Evolutionary conservation across 2,888 invertebrate genomes (phyloP).

Genomic region (Tanytarsus gracilentus): DNA sequence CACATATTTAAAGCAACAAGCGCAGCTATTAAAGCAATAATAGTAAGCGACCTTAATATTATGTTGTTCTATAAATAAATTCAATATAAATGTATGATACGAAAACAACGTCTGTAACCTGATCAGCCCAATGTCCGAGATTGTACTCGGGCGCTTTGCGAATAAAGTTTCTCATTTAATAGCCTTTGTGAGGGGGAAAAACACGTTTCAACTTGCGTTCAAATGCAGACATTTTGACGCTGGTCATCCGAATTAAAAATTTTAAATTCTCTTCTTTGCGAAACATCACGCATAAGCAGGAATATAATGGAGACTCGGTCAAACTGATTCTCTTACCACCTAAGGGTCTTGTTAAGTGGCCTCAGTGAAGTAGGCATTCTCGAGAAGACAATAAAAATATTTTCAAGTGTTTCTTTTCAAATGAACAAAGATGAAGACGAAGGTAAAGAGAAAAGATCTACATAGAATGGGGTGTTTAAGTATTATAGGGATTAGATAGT

Average conservation of each 20-base stretch:
- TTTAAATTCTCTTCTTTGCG: background rate
- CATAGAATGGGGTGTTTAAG: background rate
- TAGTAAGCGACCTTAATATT: background rate
- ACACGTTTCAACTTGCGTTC: too few relatives aligned
- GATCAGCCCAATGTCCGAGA: too few relatives aligned
- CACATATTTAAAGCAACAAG: too few relatives aligned
- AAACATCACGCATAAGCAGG: background rate
- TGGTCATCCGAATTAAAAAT: background rate
- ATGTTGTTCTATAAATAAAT: slow-evolving; percentile 1
- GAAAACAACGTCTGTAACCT: too few relatives aligned
- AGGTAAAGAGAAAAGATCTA: background rate
- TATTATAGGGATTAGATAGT: too few relatives aligned
- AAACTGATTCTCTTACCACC: slow-evolving; percentile 14
- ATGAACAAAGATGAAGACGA: background rate
- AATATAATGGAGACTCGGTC: background rate
- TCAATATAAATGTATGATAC: background rate
- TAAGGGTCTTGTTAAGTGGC: slow-evolving; percentile 23
- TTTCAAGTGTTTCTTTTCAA: background rate
- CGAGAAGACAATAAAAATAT: slow-evolving; percentile 8
- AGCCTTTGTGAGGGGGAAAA: too few relatives aligned
- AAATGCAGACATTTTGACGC: background rate
- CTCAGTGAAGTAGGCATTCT: slow-evolving; percentile 20
- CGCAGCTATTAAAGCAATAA: background rate
- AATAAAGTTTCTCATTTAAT: too few relatives aligned
- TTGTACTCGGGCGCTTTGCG: too few relatives aligned